These are phyloP conservation scores for Cremastinae sp. DNA, from an alignment of 2,888 invertebrate species.

Conservation along the genomic window DNA sequence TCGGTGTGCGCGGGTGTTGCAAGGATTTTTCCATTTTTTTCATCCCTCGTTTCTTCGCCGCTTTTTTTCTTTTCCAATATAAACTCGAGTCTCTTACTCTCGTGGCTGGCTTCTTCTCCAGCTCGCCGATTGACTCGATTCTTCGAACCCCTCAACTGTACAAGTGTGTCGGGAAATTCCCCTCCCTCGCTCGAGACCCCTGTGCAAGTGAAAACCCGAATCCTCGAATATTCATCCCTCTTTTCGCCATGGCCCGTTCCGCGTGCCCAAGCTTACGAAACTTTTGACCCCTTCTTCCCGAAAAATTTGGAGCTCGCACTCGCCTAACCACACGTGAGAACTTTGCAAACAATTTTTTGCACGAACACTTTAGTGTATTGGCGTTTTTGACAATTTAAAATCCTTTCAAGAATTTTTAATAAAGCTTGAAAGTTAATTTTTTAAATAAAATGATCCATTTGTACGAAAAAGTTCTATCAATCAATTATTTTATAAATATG, in stretches of 20 bases:
- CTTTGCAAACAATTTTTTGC: background rate
- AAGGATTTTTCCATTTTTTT: conserved; percentile 58
- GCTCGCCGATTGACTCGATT: conserved; percentile 70
- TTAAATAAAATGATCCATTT: too few relatives aligned
- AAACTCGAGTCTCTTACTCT: conserved; percentile 62
- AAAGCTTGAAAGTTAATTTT: background rate
- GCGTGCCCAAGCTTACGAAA: conserved; percentile 69
- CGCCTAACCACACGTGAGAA: too few relatives aligned
- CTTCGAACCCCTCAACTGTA: conserved; percentile 58
- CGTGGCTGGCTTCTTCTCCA: conserved; percentile 56
- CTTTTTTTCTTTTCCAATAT: conserved; percentile 62
- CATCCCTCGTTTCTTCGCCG: conserved; percentile 35
- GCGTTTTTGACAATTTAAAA: background rate
- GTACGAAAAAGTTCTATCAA: too few relatives aligned
- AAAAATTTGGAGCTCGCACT: conserved; percentile 79
- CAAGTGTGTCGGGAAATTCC: conserved; percentile 48
- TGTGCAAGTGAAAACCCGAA: conserved; percentile 31
- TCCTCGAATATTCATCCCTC: conserved; percentile 41
- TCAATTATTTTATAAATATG: too few relatives aligned
- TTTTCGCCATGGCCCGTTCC: conserved; percentile 48
- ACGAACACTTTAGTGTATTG: too few relatives aligned
- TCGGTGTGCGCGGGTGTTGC: conserved; percentile 71
- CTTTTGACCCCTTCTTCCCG: conserved; percentile 67
- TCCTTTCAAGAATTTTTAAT: background rate
- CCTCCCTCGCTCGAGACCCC: conserved; percentile 33